phyloP scores from a whole-genome alignment of 2,888 invertebrate genomes.

The Sinopyrophorus schimmeli region DNA sequence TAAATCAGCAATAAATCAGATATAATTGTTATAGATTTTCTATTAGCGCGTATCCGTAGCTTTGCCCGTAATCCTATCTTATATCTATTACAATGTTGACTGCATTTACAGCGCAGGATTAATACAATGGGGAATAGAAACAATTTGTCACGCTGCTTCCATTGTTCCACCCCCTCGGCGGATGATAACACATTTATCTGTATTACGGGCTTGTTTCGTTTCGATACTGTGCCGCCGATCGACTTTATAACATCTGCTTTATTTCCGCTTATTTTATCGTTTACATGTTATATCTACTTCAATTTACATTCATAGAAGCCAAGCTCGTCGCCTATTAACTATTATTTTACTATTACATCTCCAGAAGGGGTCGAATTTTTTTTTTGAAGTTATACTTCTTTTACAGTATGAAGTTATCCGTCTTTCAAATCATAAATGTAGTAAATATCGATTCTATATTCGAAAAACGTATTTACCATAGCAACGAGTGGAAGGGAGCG shows the following conservation, averaged over 20 bases:
- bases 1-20: conserved; percentile 50
- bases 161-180: conserved; percentile 44
- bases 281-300: too few relatives aligned
- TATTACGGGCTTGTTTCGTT: conserved; percentile 40
- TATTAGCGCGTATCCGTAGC: conserved; percentile 41
- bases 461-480: too few relatives aligned
- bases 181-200: conserved; percentile 52
- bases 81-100: conserved; percentile 54
- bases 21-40: conserved; percentile 52
- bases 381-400: too few relatives aligned
- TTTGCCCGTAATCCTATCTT: conserved; percentile 42
- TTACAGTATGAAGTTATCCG: too few relatives aligned
- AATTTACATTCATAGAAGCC: too few relatives aligned
- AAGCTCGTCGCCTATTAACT: too few relatives aligned
- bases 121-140: conserved; percentile 53
- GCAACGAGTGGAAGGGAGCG: too few relatives aligned
- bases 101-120: conserved; percentile 46
- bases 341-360: too few relatives aligned
- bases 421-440: too few relatives aligned
- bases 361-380: too few relatives aligned
- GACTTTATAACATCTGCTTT: conserved; percentile 25
- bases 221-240: conserved; percentile 15
- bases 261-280: conserved; percentile 17
- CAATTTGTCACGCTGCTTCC: conserved; percentile 53
- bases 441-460: too few relatives aligned